Percentiles rank a stretch among this genome's conserved stretches.
phyloP scores from a whole-genome alignment of 2,113 vertebrate genomes.

The Ia io region DNA sequence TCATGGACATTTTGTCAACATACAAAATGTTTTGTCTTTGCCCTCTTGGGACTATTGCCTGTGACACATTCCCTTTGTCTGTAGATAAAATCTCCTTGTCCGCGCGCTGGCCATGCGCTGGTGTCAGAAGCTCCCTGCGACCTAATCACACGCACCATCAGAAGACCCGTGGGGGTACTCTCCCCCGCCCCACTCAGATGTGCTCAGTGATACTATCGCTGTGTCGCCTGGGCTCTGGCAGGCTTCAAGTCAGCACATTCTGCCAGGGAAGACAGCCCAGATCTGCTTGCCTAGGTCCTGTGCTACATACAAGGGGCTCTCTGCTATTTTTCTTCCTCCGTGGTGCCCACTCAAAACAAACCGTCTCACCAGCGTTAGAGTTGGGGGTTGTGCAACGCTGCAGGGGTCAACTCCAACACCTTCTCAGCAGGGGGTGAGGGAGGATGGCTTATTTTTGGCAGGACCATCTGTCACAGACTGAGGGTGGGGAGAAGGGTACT shows the following conservation, averaged over 20 bases:
- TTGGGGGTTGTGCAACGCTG: neutral
- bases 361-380: neutral
- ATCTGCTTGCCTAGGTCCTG: neutral
- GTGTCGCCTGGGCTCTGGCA: too few relatives aligned
- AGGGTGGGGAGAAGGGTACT: neutral
- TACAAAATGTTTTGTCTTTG: neutral
- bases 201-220: fast-evolving
- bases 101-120: fast-evolving
- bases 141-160: neutral
- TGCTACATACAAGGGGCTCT: neutral
- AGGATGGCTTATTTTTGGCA: slow-evolving; percentile 28
- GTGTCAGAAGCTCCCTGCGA: neutral
- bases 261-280: neutral
- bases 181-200: neutral
- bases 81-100: neutral
- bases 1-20: neutral
- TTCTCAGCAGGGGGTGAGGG: neutral
- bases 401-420: neutral
- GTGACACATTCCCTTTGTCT: neutral
- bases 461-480: slow-evolving; percentile 10
- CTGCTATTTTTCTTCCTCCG: neutral
- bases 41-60: neutral
- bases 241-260: neutral
- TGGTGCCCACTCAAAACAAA: neutral
- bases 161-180: neutral